Evolutionary conservation across 1,140 invertebrate species (phyloP), one percentile per base, ranked within the genome.

Genomic region (Neodiprion fabricii): DNA sequence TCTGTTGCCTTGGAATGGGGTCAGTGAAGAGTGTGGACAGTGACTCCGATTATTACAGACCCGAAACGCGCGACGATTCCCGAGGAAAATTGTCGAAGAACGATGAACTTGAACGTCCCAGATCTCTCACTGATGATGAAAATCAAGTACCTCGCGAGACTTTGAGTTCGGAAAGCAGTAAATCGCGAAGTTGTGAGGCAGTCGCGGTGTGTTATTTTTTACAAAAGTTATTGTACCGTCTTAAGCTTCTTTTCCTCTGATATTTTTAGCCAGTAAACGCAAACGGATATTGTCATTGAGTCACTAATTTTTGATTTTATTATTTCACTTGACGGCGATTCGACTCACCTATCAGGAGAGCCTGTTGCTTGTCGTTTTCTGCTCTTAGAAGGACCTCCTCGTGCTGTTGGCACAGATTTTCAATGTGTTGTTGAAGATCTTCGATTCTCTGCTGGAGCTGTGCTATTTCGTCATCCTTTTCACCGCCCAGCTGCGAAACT

Each of bases 311-410:
- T 72, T 14, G 11, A 7, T 7, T 73, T 74, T 65, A 74, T 21
- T 47, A 49, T 17, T 53, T 21, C 17, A 21, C 17, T 21, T 21
- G 17, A 21, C 17, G 17, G 17, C 17, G 17, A 21, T 21, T 40
- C 65, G 67, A 77, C 80, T 87, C 85, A 95, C 94, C 94, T 80
- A 96, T 92, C 7, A 96, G 84, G 67, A 96, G 87, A n/a, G 94
- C 93, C 85, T 96, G 95, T 77, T 96, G 95, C 80, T 96, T 96
- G 79, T 96, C 95, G 84, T 96, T 96, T 87, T 96, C 95, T 5
- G 95, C 95, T 47, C 95, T 86, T 3, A 96, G 85, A 79, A 96
- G 89, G 1, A 94, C 91, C 85, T 96, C 95, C 80, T 96, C 95
- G 78, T 96, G 95, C 80, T 96, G 95, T 80, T 96, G 92, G 78